A percentile compares a stretch with the other conserved stretches of the same genome.
phyloP scores from a whole-genome alignment of 2,888 invertebrate species.

The Meliscaeva auricollis region DNA sequence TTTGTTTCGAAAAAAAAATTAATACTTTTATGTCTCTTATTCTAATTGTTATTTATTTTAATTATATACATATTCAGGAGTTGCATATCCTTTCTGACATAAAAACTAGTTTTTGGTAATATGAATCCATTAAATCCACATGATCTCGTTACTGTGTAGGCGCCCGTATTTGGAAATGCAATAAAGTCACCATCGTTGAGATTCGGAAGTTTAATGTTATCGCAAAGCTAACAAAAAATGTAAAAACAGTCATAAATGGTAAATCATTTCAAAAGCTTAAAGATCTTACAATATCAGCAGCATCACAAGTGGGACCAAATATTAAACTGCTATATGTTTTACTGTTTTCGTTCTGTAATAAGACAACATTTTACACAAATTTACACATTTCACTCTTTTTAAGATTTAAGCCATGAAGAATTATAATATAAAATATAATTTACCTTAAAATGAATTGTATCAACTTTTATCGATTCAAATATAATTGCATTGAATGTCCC shows the following conservation, averaged over 20 bases:
- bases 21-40: no score
- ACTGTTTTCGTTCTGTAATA: conserved; percentile 84
- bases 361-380: no score
- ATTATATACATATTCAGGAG: no score
- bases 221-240: conserved; percentile 84
- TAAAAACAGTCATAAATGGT: background rate
- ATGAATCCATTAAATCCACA: conserved; percentile 98
- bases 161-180: conserved; percentile 97
- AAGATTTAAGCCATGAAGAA: no score
- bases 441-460: conserved; percentile 86
- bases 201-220: conserved; percentile 88
- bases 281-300: conserved; percentile 90
- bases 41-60: background rate
- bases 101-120: conserved; percentile 88
- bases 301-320: conserved; percentile 99
- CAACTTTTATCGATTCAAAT: conserved; percentile 95
- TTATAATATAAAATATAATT: no score
- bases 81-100: conserved; percentile 67
- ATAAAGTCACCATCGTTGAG: conserved; percentile 94
- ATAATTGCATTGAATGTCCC: conserved; percentile 99
- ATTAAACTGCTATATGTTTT: conserved; percentile 84
- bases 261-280: background rate
- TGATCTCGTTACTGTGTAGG: conserved; percentile 97
- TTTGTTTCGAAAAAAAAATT: no score
- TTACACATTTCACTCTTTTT: no score